Percentiles rank a stretch among this genome's conserved stretches.
Conservation (phyloP, 2,797 vertebrate species). For the Mormyrops boulengeri region DNA sequence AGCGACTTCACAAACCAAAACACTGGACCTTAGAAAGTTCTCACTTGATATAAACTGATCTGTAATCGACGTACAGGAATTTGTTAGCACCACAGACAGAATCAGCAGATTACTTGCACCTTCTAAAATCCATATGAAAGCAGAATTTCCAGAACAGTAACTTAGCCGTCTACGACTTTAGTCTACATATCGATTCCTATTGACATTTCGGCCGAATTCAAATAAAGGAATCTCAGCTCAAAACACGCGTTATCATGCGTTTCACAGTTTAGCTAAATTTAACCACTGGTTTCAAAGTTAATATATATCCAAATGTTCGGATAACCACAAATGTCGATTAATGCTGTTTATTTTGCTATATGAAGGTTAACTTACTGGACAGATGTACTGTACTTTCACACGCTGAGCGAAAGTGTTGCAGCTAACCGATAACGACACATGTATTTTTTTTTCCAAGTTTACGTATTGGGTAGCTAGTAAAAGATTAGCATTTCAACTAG, state of each 20-base stretch:
- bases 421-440: background rate
- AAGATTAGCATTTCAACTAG: background rate
- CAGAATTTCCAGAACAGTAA: background rate
- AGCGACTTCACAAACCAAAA: background rate
- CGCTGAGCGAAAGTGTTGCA: background rate
- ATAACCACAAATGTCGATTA: background rate
- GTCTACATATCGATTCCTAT: background rate
- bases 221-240: background rate
- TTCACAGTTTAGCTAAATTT: background rate
- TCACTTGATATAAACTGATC: background rate
- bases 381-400: background rate
- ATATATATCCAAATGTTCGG: background rate
- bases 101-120: too few relatives aligned
- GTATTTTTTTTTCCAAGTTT: background rate
- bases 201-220: background rate
- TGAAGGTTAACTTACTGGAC: background rate
- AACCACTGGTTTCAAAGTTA: background rate
- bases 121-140: background rate
- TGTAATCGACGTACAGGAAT: background rate
- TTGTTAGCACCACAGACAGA: background rate
- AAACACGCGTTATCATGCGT: background rate
- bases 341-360: background rate
- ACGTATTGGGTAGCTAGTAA: background rate
- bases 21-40: background rate
- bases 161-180: background rate